Percentiles rank a stretch among this genome's conserved stretches.
Evolutionary conservation across 2,888 invertebrate species (phyloP).

Genomic region (Drosophila merina): DNA sequence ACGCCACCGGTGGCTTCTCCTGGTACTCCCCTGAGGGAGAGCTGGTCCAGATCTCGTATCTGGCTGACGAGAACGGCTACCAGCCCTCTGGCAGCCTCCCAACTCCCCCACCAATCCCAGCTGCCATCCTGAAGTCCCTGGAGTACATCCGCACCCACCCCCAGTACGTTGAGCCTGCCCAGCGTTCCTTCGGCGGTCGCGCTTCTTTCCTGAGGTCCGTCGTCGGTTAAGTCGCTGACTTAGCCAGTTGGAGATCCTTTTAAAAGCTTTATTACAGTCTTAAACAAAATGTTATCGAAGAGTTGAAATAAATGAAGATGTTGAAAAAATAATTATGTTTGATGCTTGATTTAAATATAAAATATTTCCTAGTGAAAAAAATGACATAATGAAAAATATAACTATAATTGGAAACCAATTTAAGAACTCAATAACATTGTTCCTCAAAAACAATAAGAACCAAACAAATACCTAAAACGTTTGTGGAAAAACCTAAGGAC

Average conservation of each 20-base stretch:
- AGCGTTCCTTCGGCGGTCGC: background rate
- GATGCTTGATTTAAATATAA: background rate
- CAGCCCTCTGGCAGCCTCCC: conserved; percentile 78
- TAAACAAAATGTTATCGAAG: conserved; percentile 14
- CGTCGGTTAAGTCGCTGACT: conserved; percentile 3
- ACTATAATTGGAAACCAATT: too few relatives aligned
- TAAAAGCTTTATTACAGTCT: conserved; percentile 41
- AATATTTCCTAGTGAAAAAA: too few relatives aligned
- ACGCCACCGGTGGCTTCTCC: conserved; percentile 76
- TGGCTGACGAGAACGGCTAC: conserved; percentile 80
- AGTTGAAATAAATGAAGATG: conserved; percentile 24
- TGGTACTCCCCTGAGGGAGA: conserved; percentile 80
- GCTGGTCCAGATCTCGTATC: conserved; percentile 63
- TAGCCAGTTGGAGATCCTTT: background rate
- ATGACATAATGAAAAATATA: too few relatives aligned
- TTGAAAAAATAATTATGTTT: conserved; percentile 5
- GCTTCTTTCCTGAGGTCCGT: background rate
- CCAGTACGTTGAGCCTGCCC: conserved; percentile 57
- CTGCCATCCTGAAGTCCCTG: conserved; percentile 68
- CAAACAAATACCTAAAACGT: too few relatives aligned
- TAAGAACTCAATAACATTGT: too few relatives aligned
- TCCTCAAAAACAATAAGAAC: too few relatives aligned
- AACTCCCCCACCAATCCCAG: conserved; percentile 81
- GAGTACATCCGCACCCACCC: conserved; percentile 81
- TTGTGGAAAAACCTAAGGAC: too few relatives aligned